These are phyloP conservation scores for Timema podura DNA, from an alignment of 2,888 invertebrate genomes.

Conservation along the genomic window DNA sequence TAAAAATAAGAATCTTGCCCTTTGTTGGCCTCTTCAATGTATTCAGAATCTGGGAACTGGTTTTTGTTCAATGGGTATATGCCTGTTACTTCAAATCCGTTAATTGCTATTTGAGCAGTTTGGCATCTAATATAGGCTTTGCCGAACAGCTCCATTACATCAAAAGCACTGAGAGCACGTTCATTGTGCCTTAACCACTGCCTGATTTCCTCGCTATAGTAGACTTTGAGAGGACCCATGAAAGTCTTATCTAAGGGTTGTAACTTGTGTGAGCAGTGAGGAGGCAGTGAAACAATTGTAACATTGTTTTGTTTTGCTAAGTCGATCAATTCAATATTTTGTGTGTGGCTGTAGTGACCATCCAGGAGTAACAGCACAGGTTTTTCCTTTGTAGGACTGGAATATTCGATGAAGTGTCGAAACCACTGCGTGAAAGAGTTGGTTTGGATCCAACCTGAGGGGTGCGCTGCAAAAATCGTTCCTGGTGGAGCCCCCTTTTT, in stretches of 20 bases:
- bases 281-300: slow-evolving; percentile 20
- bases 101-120: slow-evolving; percentile 24
- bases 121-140: slow-evolving; percentile 21
- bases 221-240: slow-evolving; percentile 25
- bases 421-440: slow-evolving; percentile 24
- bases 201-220: slow-evolving; percentile 24
- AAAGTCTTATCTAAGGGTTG: slow-evolving; percentile 25
- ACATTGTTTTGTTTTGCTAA: slow-evolving; percentile 18
- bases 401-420: slow-evolving; percentile 21
- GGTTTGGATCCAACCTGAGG: no score
- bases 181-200: slow-evolving; percentile 21
- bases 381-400: slow-evolving; percentile 23
- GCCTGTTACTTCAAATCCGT: slow-evolving; percentile 25
- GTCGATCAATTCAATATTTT: slow-evolving; percentile 23
- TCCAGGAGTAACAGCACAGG: slow-evolving; percentile 21
- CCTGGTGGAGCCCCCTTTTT: no score
- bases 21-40: slow-evolving; percentile 28
- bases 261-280: slow-evolving; percentile 8
- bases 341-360: slow-evolving; percentile 26
- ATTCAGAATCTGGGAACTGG: slow-evolving; percentile 26
- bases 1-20: slow-evolving; percentile 23
- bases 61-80: slow-evolving; percentile 23
- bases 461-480: no score
- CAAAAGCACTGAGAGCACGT: slow-evolving; percentile 22
- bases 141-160: slow-evolving; percentile 19